Evolutionary conservation across 2,797 vertebrate species (phyloP), one percentile per base, ranked within the genome.

Genomic region (Anableps anableps): DNA sequence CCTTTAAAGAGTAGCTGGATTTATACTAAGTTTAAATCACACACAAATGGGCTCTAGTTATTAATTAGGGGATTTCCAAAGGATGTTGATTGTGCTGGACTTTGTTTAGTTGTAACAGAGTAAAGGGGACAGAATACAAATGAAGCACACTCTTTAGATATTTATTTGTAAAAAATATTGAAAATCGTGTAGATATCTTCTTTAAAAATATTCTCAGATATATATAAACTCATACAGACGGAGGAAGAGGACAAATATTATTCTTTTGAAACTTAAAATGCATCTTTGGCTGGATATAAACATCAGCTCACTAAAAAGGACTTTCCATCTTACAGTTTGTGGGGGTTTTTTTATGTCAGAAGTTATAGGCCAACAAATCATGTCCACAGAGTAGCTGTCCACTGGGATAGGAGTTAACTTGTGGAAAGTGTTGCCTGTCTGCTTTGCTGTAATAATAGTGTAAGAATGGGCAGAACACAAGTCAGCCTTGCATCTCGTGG

Each of bases 391-490:
- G 72, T 83, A 77, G 81, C 86, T 82, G 58, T 87, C 79, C 2
- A 2, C 79, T 80, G 81, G 83, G 81, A 92, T 83, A 74, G 80
- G 83, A 84, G 83, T 83, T 80, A 87, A 91, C 66, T 80, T 43
- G 68, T 86, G 80, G 85, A 86, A 86, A 89, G 81, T 86, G 89
- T 74, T 43, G 76, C 80, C 76, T 88, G 53, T 82, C 75, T 72
- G 34, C 80, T 83, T 81, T 77, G 77, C 51, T 86, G 85, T 86
- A 88, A 90, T 83, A 80, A 87, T 83, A 83, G 86, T 82, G 83
- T 87, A 87, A 90, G 88, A 89, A 83, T 76, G 81, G 86, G 81
- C 72, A 45, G 79, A 72, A 68, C 75, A 74, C 82, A 84, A 85
- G 77, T 90, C 86, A 82, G 80, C 75, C 78, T 48, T n/a, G 77